These are phyloP conservation scores for Halyomorpha halys DNA, from an alignment of 1,140 invertebrate genomes.

Conservation along the genomic window DNA sequence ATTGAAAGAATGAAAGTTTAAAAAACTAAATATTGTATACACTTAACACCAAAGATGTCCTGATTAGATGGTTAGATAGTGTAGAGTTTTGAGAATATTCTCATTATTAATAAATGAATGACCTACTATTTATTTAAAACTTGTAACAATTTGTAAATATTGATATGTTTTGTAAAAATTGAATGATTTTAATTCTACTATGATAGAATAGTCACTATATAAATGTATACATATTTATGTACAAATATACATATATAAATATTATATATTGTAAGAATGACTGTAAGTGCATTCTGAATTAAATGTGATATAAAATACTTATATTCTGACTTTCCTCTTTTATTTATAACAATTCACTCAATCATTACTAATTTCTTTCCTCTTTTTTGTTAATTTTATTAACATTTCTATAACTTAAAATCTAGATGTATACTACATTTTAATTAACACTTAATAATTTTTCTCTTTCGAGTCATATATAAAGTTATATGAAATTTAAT, in stretches of 20 bases:
- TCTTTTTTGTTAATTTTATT: too few relatives aligned
- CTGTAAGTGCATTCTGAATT: slow-evolving; percentile 4
- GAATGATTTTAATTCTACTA: not conserved
- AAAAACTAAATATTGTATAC: not conserved
- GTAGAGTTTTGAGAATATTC: not conserved
- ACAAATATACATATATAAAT: not conserved
- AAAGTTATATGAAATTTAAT: too few relatives aligned
- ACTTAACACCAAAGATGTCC: slow-evolving; percentile 3
- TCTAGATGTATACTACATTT: too few relatives aligned
- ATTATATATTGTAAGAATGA: slow-evolving; percentile 2
- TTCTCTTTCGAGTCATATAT: too few relatives aligned
- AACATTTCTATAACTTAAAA: too few relatives aligned
- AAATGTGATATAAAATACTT: slow-evolving; percentile 12
- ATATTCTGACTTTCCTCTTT: not conserved
- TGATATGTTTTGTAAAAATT: slow-evolving; percentile 5
- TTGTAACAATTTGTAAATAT: slow-evolving; percentile 2
- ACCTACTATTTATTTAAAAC: not conserved
- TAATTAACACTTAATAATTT: too few relatives aligned
- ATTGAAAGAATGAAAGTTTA: too few relatives aligned
- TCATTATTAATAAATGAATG: not conserved
- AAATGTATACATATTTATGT: not conserved
- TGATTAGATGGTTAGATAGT: too few relatives aligned
- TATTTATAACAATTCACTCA: not conserved
- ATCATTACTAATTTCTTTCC: not conserved
- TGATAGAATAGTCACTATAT: not conserved